These are phyloP conservation scores for Hippopotamus amphibius DNA, from an alignment of 2,113 vertebrate genomes.

Conservation along the genomic window DNA sequence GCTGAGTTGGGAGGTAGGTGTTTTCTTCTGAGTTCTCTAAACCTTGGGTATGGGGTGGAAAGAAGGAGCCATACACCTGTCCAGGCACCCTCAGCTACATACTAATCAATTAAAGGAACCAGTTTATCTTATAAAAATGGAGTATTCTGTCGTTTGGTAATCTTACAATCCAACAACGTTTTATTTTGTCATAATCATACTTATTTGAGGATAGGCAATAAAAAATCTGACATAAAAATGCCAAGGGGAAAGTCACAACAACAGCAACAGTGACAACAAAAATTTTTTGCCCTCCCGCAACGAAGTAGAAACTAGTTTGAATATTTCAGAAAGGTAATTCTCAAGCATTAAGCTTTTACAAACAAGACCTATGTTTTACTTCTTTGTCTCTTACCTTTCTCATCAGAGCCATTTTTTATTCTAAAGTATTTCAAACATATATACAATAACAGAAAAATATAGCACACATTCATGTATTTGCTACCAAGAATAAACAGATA, in stretches of 20 bases:
- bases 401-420: neutral
- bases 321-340: neutral
- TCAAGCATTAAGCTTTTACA: neutral
- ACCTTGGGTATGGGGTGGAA: neutral
- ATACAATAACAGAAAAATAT: neutral
- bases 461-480: neutral
- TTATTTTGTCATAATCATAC: neutral
- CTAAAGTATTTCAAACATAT: constrained; percentile 1
- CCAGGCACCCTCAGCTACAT: neutral
- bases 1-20: neutral
- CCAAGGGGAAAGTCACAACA: neutral
- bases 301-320: neutral
- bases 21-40: neutral
- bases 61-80: neutral
- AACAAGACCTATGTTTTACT: neutral
- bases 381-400: neutral
- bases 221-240: constrained; percentile 3
- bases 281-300: neutral
- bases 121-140: neutral
- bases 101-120: neutral
- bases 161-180: neutral
- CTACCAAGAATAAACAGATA: neutral
- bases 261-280: neutral
- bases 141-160: neutral
- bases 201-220: neutral